Evolutionary conservation across 2,797 vertebrate genomes (phyloP).

Genomic region (Peromyscus nudipes): DNA sequence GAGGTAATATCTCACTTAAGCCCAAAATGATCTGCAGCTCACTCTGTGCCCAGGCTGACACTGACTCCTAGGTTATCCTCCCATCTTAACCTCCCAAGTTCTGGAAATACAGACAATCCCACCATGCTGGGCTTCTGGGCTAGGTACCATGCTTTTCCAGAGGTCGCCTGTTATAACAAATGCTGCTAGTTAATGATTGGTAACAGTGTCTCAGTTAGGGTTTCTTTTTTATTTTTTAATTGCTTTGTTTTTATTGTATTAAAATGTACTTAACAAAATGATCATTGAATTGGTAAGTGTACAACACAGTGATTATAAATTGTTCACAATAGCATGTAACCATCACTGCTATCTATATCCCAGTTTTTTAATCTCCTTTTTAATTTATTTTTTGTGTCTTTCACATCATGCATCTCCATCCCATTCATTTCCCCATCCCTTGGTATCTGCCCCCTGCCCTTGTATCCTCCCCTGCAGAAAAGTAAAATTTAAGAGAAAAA

Average conservation of each 20-base stretch:
- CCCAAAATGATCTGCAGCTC: neutral
- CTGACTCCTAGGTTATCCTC: too few relatives aligned
- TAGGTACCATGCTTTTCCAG: neutral
- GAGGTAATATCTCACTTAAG: neutral
- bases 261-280: neutral
- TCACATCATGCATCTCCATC: neutral
- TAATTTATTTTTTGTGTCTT: neutral
- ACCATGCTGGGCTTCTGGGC: neutral
- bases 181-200: neutral
- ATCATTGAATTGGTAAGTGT: neutral
- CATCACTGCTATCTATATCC: neutral
- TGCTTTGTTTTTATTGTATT: neutral
- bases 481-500: neutral
- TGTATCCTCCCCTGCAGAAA: neutral
- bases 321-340: neutral
- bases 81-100: too few relatives aligned
- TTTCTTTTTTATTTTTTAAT: neutral
- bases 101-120: neutral
- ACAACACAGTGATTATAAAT: neutral
- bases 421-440: neutral
- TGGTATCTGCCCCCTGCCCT: neutral
- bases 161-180: neutral
- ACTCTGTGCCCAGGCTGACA: too few relatives aligned
- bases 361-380: neutral
- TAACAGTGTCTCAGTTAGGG: neutral